Conservation (phyloP, 2,113 vertebrate species). For the Stigmatopora nigra region DNA sequence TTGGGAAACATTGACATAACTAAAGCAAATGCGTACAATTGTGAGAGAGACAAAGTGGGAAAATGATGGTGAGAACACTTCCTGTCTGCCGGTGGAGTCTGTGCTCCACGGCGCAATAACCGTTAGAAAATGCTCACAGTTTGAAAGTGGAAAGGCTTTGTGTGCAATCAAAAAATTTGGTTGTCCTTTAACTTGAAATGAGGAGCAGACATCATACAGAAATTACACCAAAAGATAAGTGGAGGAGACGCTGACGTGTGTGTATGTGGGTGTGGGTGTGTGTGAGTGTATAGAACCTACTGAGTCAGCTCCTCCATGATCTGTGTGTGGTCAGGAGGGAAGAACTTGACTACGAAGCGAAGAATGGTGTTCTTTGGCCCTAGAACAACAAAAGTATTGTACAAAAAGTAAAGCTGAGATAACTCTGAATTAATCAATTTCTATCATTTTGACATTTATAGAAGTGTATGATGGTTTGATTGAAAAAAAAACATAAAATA, state of each 20-base stretch:
- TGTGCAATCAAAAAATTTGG: neutral
- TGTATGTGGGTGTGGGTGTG: neutral
- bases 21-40: conserved; percentile 1
- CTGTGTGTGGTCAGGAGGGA: conserved; percentile 92
- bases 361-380: conserved; percentile 89
- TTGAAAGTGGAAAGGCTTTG: neutral
- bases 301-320: conserved; percentile 94
- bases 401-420: neutral
- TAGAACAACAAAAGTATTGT: conserved; percentile 40
- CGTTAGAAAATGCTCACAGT: conserved; percentile 10
- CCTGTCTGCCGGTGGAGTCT: conserved; percentile 25
- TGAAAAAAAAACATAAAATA: no score
- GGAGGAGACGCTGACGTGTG: conserved; percentile 1
- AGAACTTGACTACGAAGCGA: conserved; percentile 97
- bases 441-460: no score
- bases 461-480: no score
- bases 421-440: neutral
- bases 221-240: conserved; percentile 5
- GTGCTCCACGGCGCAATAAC: neutral
- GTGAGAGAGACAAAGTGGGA: conserved; percentile 22
- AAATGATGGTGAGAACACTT: conserved; percentile 23
- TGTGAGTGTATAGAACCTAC: conserved; percentile 59
- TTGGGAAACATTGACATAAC: conserved; percentile 1
- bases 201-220: neutral
- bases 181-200: neutral